Evolutionary conservation across 1,140 invertebrate genomes (phyloP).

Genomic region (Chironomus striatipennis): DNA sequence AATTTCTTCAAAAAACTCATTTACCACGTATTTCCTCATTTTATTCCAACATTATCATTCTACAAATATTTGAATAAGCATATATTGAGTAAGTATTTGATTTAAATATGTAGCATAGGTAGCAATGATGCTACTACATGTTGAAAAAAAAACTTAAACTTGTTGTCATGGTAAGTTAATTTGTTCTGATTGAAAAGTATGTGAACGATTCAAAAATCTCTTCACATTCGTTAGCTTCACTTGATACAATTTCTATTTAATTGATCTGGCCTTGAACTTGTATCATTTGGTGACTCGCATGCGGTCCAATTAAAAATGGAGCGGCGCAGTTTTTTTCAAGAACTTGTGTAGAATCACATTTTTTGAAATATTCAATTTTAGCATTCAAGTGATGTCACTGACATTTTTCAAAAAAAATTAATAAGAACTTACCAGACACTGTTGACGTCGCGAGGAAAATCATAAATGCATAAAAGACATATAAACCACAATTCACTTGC

Average conservation of each 20-base stretch:
- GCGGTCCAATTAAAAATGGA: neutral
- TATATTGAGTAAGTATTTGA: too few species aligned
- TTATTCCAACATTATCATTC: too few species aligned
- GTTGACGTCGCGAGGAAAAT: neutral
- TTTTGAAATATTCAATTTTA: neutral
- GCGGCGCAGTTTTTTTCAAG: neutral
- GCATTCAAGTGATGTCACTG: neutral
- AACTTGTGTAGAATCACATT: neutral
- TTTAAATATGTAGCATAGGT: too few species aligned
- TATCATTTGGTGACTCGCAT: neutral
- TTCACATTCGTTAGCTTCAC: neutral
- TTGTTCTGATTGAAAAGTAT: neutral
- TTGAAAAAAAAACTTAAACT: too few species aligned
- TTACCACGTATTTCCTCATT: too few species aligned
- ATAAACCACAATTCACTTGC: constrained; percentile 10
- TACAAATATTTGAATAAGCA: too few species aligned
- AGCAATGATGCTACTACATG: too few species aligned
- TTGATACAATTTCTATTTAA: neutral
- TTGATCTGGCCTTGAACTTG: constrained; percentile 1
- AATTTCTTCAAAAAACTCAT: too few species aligned
- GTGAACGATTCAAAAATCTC: neutral
- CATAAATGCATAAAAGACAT: neutral
- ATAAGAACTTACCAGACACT: neutral
- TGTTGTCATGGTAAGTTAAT: neutral
- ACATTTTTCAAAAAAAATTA: neutral